Evolutionary conservation across 2,113 vertebrate species (phyloP).

Genomic region (Pygoscelis adeliae): DNA sequence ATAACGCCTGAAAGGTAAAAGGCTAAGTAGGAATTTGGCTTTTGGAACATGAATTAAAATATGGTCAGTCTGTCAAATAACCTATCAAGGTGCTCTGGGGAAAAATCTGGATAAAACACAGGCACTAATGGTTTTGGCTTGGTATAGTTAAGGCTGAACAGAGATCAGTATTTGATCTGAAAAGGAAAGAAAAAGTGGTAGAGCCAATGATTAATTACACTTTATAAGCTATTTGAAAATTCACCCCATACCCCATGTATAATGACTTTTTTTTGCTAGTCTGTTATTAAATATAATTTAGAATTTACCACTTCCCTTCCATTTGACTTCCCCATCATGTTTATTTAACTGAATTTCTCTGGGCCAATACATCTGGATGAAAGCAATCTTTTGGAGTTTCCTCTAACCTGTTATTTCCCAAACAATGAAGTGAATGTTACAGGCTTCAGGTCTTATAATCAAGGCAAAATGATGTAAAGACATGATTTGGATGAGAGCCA

Average conservation of each 20-base stretch:
- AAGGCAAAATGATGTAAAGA: constrained; percentile 4
- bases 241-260: background rate
- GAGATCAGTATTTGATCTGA: constrained; percentile 16
- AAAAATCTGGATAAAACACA: background rate
- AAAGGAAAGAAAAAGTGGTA: background rate
- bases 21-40: background rate
- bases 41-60: background rate
- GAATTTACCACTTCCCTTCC: background rate
- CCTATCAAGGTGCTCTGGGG: background rate
- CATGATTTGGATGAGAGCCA: background rate
- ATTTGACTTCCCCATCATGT: background rate
- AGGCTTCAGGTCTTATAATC: background rate
- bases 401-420: constrained; percentile 13
- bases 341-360: background rate
- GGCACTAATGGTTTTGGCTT: background rate
- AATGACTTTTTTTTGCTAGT: background rate
- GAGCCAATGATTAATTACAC: background rate
- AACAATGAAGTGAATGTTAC: background rate
- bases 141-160: background rate
- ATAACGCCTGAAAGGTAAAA: background rate
- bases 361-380: background rate
- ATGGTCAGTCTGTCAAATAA: background rate
- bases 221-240: background rate
- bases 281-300: background rate
- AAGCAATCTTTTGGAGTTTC: background rate